Evolutionary conservation across 1,140 invertebrate species (phyloP).

Genomic region (Bicyclus anynana): DNA sequence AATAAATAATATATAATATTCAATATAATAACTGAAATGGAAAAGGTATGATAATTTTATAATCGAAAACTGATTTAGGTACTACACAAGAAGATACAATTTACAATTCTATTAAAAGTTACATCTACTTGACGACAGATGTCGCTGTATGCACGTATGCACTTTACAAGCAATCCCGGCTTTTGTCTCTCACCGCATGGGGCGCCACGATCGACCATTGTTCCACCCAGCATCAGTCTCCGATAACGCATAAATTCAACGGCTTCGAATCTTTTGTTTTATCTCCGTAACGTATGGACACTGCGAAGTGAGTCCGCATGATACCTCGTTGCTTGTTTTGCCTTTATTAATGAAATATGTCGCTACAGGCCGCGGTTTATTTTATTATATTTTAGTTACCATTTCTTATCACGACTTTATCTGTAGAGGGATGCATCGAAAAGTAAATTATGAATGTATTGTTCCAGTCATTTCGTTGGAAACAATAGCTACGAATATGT

Average conservation of each 20-base stretch:
- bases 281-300: constrained; percentile 75
- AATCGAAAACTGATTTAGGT: background rate
- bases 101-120: constrained; percentile 6
- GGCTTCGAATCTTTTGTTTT: constrained; percentile 70
- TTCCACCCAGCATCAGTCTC: constrained; percentile 59
- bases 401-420: constrained; percentile 77
- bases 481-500: constrained; percentile 70
- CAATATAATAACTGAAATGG: too few species aligned
- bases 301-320: constrained; percentile 73
- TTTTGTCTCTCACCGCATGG: constrained; percentile 59
- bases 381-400: constrained; percentile 76
- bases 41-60: too few species aligned
- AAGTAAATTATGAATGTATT: constrained; percentile 74
- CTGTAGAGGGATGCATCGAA: constrained; percentile 67
- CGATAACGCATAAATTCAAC: constrained; percentile 74
- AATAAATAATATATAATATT: too few species aligned
- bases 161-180: background rate
- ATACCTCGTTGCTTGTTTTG: constrained; percentile 66
- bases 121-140: constrained; percentile 61
- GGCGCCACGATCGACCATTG: constrained; percentile 72
- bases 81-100: background rate
- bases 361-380: constrained; percentile 61
- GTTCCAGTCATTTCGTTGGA: constrained; percentile 60
- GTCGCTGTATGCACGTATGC: constrained; percentile 40
- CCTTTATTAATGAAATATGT: constrained; percentile 77